Conservation (phyloP, 2,797 vertebrate genomes). For the Malurus leucopterus region DNA sequence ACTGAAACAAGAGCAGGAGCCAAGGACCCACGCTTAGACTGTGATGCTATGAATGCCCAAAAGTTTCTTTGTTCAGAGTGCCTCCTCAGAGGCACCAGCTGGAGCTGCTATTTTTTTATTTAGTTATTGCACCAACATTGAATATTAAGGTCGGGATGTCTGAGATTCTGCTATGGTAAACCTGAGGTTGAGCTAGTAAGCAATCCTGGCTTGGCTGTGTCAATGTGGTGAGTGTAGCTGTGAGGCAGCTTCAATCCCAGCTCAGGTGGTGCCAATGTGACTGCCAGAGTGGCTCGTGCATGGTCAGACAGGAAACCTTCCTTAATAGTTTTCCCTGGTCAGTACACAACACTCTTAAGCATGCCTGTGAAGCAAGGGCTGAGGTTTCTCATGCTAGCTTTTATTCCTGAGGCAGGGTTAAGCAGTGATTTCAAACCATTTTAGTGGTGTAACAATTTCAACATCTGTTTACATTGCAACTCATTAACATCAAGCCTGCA, state of each 20-base stretch:
- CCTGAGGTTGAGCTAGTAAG: background rate
- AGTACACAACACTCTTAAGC: too few species aligned
- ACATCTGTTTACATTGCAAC: background rate
- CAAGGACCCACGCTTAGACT: too few species aligned
- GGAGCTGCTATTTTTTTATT: background rate
- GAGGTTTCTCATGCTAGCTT: accelerated
- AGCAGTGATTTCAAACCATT: background rate
- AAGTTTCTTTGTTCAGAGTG: background rate
- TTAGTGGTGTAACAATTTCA: background rate
- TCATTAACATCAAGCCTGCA: background rate
- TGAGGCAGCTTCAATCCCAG: background rate
- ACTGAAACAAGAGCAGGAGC: too few species aligned
- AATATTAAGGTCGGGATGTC: background rate
- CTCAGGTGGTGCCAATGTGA: accelerated
- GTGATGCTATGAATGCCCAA: too few species aligned
- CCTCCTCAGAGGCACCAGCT: too few species aligned
- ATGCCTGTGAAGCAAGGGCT: accelerated
- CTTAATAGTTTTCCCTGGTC: accelerated
- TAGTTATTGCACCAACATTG: background rate
- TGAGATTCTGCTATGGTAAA: background rate
- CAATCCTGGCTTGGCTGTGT: background rate
- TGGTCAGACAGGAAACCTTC: background rate
- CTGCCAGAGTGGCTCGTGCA: background rate
- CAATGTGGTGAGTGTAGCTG: background rate
- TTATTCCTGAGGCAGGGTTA: background rate